Base-by-base conservation (phyloP, 2,888 invertebrate genomes). In the Spisula solida region DNA sequence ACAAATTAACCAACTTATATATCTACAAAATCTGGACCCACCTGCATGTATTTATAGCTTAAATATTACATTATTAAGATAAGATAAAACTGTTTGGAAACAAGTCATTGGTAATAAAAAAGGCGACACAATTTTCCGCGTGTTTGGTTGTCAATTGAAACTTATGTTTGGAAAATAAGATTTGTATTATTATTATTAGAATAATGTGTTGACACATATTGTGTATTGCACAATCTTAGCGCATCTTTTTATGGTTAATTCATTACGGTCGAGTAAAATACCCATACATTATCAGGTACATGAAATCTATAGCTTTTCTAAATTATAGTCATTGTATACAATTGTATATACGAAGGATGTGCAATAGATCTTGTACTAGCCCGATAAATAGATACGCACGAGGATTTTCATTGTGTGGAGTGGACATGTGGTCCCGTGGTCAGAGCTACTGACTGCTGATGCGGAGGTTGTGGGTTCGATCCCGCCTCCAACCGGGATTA, bases 21-120 rank as follows among this genome's bases (percentile, higher is more conserved):
- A 16, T 31, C 10, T 31, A 75, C 75, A 75, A 75, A 75, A 75
- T 75, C 31, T 29, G 34, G 25, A 41, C 75, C 14, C 75, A 75
- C 75, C 75, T 75, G 75, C 31, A 16, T 31, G 75, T 75, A 75
- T 31, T 75, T 29, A 70, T 25, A 70, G 25, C 14, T 70, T 56
- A 18, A 18, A 56, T 8, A 20, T 56, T 56, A 6, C n/a, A 66
- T 66, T n/a, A 66, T 25, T 6, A 66, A 4, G 25, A n/a, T 25
- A 66, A 66, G 60, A 66, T 66, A 51, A 51, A 51, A 12, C 6
- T 66, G 25, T 66, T 8, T 66, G 60, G 60, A 25, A n/a, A 25
- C 10, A 66, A 66, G 25, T 25, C 20, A 66, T 12, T 66, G 60
- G 25, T 25, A 66, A 66, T 25, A 66, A 66, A 56, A 66, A 66